Evolutionary conservation across 2,888 invertebrate genomes (phyloP).

Genomic region (Tenthredo livida): DNA sequence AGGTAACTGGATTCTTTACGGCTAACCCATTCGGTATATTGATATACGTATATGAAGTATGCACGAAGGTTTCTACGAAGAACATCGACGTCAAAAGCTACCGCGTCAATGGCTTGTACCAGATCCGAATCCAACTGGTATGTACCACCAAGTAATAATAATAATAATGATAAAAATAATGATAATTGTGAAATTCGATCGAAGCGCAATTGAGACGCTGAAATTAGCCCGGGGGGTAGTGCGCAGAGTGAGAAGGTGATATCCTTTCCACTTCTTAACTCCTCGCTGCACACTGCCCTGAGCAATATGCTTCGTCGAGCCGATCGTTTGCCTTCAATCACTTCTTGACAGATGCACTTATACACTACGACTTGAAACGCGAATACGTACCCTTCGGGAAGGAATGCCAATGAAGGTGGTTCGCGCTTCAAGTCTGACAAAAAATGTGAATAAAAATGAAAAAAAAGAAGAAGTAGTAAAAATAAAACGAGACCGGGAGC

Average conservation of each 20-base stretch:
- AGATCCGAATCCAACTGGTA: slow-evolving; percentile 11
- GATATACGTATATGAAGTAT: no score
- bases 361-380: slow-evolving; percentile 41
- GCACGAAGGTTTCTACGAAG: not conserved
- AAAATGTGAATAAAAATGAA: slow-evolving; percentile 56
- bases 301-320: slow-evolving; percentile 58
- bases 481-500: not conserved
- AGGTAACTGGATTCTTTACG: slow-evolving; percentile 67
- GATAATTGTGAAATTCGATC: slow-evolving; percentile 73
- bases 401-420: slow-evolving; percentile 73
- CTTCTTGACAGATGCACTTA: slow-evolving; percentile 77
- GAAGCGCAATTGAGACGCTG: slow-evolving; percentile 71
- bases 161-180: slow-evolving; percentile 18
- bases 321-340: slow-evolving; percentile 76
- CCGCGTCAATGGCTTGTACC: slow-evolving; percentile 42
- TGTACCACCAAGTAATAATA: not conserved
- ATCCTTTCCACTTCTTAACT: slow-evolving; percentile 19
- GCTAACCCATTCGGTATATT: slow-evolving; percentile 47
- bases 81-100: slow-evolving; percentile 56
- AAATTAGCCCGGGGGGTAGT: slow-evolving; percentile 73
- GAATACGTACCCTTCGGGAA: slow-evolving; percentile 60
- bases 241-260: slow-evolving; percentile 25
- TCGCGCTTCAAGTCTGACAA: slow-evolving; percentile 56
- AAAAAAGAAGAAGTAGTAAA: not conserved
- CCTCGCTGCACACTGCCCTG: slow-evolving; percentile 41